Conservation (phyloP, 2,113 vertebrate genomes). For the Tachycineta bicolor region DNA sequence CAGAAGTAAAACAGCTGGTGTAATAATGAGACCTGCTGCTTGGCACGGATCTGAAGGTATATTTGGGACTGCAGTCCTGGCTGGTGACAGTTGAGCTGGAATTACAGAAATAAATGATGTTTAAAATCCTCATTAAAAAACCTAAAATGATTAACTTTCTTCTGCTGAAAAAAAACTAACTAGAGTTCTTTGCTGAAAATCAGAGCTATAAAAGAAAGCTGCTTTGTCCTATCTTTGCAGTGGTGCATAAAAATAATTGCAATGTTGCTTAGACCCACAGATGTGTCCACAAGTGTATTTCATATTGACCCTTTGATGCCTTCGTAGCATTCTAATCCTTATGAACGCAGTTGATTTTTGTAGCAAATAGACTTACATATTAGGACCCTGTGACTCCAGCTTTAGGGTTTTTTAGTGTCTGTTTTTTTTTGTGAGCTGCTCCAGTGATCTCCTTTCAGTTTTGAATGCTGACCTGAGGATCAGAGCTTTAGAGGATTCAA, state of each 20-base stretch:
- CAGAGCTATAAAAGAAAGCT: not conserved
- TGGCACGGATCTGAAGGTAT: not conserved
- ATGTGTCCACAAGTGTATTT: not conserved
- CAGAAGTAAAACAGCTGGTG: not conserved
- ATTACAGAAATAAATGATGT: not conserved
- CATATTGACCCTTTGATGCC: not conserved
- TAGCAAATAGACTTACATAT: not conserved
- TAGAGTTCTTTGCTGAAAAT: not conserved
- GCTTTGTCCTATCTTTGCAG: not conserved
- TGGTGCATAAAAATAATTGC: not conserved
- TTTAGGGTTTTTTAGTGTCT: not conserved
- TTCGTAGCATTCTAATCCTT: not conserved
- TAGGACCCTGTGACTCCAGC: not conserved
- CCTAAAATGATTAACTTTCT: accelerated
- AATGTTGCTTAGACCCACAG: not conserved
- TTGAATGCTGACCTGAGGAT: not conserved
- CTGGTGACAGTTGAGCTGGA: not conserved
- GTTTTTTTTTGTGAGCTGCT: not conserved
- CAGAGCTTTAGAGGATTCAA: not conserved
- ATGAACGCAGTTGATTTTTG: not conserved
- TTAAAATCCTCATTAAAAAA: not conserved
- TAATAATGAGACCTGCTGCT: not conserved
- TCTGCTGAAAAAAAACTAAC: not conserved
- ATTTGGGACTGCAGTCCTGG: not conserved
- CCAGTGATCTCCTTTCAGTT: not conserved